Conservation (phyloP, 2,888 invertebrate genomes). For the Meteorus cinctellus region DNA sequence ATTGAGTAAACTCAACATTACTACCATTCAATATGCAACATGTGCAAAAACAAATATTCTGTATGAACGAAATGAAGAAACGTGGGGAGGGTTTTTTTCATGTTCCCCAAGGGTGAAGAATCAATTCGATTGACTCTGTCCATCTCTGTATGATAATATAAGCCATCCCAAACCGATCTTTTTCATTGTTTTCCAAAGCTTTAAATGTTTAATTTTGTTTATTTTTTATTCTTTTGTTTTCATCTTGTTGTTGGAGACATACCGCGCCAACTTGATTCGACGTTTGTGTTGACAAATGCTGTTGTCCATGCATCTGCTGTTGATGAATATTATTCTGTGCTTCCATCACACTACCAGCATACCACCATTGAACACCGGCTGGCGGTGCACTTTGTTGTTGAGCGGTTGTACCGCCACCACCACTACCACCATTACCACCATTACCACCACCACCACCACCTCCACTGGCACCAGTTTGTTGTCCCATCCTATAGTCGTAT, state of each 20-base stretch:
- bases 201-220: conserved; percentile 1
- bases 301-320: conserved; percentile 75
- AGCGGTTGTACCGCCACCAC: conserved; percentile 63
- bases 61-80: no score
- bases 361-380: conserved; percentile 83
- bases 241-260: conserved; percentile 58
- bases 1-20: no score
- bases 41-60: no score
- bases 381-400: conserved; percentile 68
- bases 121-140: no score
- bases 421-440: conserved; percentile 47
- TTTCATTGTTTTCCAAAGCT: no score
- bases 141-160: no score
- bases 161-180: no score
- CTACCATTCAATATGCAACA: no score
- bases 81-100: no score
- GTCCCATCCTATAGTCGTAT: conserved; percentile 82
- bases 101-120: no score
- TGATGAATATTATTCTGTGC: conserved; percentile 78
- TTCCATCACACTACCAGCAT: conserved; percentile 80
- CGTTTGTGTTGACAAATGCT: conserved; percentile 70
- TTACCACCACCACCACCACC: conserved; percentile 61
- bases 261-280: conserved; percentile 69
- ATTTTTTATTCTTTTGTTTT: conserved; percentile 34
- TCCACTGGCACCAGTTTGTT: conserved; percentile 75